Base-by-base conservation (phyloP, 2,797 vertebrate genomes). In the Corythornis leucogaster region DNA sequence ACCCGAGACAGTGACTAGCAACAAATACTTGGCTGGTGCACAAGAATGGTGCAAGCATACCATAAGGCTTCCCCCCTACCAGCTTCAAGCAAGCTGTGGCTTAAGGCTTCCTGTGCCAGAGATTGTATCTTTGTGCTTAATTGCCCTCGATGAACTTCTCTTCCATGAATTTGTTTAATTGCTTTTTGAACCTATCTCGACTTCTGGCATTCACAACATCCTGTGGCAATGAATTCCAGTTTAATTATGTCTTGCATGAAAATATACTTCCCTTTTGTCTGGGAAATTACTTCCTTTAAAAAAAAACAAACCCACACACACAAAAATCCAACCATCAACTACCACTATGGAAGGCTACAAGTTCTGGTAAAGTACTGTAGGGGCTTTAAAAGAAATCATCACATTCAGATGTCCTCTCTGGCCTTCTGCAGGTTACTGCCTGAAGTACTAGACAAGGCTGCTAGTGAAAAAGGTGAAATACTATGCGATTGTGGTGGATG, bases 131-230 rank as follows among this genome's bases (percentile, higher is more conserved):
- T 89, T 75, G 87, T 83, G 92, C 87, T 95, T 95, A 95, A 96
- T 95, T 95, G 92, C 94, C 94, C 94, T 80, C 55, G 43, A 95
- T 96, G 94, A 95, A 96, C 91, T 94, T 95, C 58, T 51, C 92
- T 95, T 94, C 93, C 93, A 95, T 89, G 93, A 95, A 94, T 95
- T 95, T 93, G 90, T 95, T 92, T 96, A 95, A 95, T 95, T 95
- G 89, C 89, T 94, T 95, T 95, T 85, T 92, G 84, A 96, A 95
- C 90, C 93, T 73, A 96, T 93, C 89, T 94, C 59, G 25, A 85
- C 92, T 96, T 95, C 82, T 95, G 93, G 91, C 93, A 96, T 94
- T 89, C 92, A 95, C 91, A 94, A 96, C 94, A 96, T 96, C 95
- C 95, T 95, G 95, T 95, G 94, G 95, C 92, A 94, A 89, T 85